These are phyloP conservation scores for Trididemnum clinides DNA, from an alignment of 23 tunicate genomes.

Conservation along the genomic window DNA sequence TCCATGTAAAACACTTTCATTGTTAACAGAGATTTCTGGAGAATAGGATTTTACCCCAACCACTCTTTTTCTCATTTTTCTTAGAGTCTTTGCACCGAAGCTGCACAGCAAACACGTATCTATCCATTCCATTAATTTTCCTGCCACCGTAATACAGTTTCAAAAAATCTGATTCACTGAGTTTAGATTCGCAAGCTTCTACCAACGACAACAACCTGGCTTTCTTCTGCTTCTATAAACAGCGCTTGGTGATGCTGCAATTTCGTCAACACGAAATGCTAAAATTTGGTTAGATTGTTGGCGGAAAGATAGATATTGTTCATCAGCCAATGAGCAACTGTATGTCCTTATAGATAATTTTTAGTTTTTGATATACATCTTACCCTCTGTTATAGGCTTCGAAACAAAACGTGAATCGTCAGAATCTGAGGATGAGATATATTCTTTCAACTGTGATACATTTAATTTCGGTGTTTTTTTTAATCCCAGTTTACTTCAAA, in stretches of 20 bases:
- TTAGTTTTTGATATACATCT: not conserved
- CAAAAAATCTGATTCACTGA: not conserved
- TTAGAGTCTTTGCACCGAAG: too few relatives aligned
- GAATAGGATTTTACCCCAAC: too few relatives aligned
- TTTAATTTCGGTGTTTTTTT: not conserved
- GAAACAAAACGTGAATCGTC: not conserved
- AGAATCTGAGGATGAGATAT: not conserved
- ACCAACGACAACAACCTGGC: not conserved
- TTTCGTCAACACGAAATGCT: not conserved
- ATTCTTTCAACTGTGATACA: not conserved
- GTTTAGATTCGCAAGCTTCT: not conserved
- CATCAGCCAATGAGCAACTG: not conserved
- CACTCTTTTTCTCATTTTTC: too few relatives aligned
- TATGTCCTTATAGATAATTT: not conserved
- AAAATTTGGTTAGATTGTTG: not conserved
- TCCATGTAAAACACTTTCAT: too few relatives aligned
- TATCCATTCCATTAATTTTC: not conserved
- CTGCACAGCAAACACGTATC: too few relatives aligned
- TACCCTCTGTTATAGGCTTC: not conserved
- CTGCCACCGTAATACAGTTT: not conserved
- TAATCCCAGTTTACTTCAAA: not conserved
- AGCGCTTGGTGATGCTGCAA: not conserved
- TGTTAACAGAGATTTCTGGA: too few relatives aligned
- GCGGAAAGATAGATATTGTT: not conserved
- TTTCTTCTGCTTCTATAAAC: not conserved